Conservation (phyloP, 2,113 vertebrate genomes). For the Tragelaphus buxtoni region DNA sequence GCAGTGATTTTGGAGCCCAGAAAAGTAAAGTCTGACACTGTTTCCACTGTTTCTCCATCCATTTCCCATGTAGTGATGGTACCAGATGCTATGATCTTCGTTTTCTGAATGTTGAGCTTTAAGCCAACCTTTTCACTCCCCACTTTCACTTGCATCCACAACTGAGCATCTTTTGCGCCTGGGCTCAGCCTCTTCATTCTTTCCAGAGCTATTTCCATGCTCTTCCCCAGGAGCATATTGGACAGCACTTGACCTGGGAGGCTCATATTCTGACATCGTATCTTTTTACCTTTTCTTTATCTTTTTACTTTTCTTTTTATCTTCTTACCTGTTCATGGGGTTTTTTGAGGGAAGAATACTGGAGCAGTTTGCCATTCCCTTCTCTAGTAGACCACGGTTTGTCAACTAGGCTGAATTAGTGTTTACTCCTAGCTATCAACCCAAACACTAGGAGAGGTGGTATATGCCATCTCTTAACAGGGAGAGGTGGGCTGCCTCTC, state of each 20-base stretch:
- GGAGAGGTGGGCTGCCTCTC: not conserved
- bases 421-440: not conserved
- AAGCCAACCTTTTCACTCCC: too few species aligned
- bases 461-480: not conserved
- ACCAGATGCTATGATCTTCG: too few species aligned
- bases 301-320: too few species aligned
- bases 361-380: not conserved
- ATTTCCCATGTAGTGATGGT: too few species aligned
- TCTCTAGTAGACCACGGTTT: not conserved
- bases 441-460: not conserved
- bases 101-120: too few species aligned
- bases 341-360: not conserved
- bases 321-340: not conserved
- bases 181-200: not conserved
- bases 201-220: not conserved
- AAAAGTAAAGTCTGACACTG: too few species aligned
- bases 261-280: not conserved
- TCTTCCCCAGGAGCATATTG: not conserved
- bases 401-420: not conserved
- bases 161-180: not conserved
- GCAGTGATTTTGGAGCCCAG: too few species aligned
- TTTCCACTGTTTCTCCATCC: too few species aligned
- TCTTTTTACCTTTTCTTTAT: not conserved
- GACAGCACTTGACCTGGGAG: not conserved
- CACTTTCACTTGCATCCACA: not conserved